Evolutionary conservation across 2,113 vertebrate species (phyloP).

Genomic region (Lonchura striata): DNA sequence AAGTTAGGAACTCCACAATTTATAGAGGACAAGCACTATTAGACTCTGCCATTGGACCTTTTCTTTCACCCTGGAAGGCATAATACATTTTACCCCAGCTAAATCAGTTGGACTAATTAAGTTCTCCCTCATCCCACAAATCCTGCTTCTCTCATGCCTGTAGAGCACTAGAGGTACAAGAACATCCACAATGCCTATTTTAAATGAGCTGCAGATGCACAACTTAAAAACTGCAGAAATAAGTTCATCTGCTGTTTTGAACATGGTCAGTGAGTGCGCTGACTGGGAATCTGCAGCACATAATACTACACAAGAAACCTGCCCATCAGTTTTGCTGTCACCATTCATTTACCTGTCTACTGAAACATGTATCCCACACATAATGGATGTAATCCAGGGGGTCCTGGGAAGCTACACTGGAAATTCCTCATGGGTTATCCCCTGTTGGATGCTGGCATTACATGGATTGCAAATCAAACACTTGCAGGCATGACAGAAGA

Average conservation of each 20-base stretch:
- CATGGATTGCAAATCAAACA: neutral
- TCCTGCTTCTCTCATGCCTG: neutral
- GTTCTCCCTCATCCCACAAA: neutral
- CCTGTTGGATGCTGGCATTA: neutral
- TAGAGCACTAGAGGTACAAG: neutral
- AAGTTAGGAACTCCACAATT: neutral
- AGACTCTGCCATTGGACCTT: neutral
- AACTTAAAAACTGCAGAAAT: neutral
- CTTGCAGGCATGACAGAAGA: rapidly evolving
- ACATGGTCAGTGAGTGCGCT: neutral
- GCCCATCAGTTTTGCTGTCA: neutral
- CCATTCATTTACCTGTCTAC: neutral
- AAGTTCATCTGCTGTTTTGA: neutral
- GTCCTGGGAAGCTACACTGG: neutral
- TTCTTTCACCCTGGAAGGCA: neutral
- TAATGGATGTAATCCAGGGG: neutral
- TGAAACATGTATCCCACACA: neutral
- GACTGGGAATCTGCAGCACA: neutral
- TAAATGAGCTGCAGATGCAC: neutral
- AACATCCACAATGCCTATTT: neutral
- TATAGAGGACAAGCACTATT: neutral
- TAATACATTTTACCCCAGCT: neutral
- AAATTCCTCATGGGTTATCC: neutral
- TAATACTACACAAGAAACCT: rapidly evolving
- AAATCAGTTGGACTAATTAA: neutral